phyloP scores from a whole-genome alignment of 2,797 vertebrate genomes.

The Tiaroga cobitis region DNA sequence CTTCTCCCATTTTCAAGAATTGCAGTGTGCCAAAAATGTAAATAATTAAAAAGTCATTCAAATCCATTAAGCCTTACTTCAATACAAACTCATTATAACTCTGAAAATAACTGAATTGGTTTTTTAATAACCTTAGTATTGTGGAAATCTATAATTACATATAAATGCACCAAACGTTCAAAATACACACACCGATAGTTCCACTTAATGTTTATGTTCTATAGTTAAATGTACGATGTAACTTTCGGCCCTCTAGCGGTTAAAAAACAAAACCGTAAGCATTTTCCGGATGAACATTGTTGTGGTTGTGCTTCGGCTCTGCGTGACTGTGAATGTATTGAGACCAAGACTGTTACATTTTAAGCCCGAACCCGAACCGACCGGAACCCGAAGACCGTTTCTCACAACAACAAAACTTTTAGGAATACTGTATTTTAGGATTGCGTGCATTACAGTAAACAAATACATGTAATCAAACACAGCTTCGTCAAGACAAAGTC shows the following conservation, averaged over 20 bases:
- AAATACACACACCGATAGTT: neutral
- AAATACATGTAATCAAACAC: too few species aligned
- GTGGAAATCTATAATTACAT: neutral
- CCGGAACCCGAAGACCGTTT: too few species aligned
- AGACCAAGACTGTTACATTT: too few species aligned
- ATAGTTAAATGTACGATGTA: neutral
- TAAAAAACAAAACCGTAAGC: too few species aligned
- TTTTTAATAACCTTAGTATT: neutral
- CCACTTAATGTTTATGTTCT: neutral
- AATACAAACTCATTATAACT: neutral
- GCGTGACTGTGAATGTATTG: too few species aligned
- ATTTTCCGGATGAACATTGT: too few species aligned
- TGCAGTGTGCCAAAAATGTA: neutral
- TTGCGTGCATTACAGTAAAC: too few species aligned
- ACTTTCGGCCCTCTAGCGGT: neutral
- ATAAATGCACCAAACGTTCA: neutral
- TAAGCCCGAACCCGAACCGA: too few species aligned
- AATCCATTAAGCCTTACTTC: neutral
- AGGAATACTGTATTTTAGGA: too few species aligned
- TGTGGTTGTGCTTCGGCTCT: too few species aligned
- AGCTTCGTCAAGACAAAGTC: too few species aligned
- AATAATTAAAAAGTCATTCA: slow-evolving; percentile 7
- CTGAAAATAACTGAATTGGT: neutral
- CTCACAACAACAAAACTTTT: too few species aligned
- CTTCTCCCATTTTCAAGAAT: neutral